These are phyloP conservation scores for Chrysoperla carnea DNA, from an alignment of 1,140 invertebrate species.

Conservation along the genomic window DNA sequence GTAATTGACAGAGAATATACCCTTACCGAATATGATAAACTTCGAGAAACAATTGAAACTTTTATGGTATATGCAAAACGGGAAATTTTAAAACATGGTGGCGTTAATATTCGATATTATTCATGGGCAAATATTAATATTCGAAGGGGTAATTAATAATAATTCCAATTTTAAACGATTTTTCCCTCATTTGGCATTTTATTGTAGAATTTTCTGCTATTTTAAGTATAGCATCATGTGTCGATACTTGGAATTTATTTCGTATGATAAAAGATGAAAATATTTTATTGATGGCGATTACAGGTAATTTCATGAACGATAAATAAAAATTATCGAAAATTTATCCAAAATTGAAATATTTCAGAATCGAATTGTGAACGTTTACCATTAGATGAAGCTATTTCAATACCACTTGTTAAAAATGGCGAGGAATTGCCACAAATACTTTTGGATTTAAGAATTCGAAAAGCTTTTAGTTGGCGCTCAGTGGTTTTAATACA, in stretches of 20 bases:
- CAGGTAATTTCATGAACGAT: constrained; percentile 21
- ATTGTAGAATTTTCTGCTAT: constrained; percentile 45
- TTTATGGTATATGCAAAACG: constrained; percentile 35
- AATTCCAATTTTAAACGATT: neutral
- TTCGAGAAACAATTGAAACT: constrained; percentile 34
- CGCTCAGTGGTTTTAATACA: constrained; percentile 47
- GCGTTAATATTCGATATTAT: constrained; percentile 40
- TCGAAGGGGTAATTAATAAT: constrained; percentile 33
- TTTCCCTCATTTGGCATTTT: constrained; percentile 1
- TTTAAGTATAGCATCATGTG: constrained; percentile 47
- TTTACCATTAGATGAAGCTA: constrained; percentile 36
- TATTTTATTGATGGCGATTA: constrained; percentile 45
- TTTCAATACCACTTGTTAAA: constrained; percentile 47
- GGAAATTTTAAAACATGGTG: constrained; percentile 38
- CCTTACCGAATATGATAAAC: constrained; percentile 31
- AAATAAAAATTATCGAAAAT: neutral
- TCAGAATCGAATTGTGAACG: constrained; percentile 50
- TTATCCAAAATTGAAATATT: constrained; percentile 8
- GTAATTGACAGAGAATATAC: constrained; percentile 40
- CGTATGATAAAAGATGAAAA: constrained; percentile 34
- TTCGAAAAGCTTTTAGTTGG: constrained; percentile 40
- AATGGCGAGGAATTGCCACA: constrained; percentile 52
- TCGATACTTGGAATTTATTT: constrained; percentile 47
- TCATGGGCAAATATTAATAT: constrained; percentile 41
- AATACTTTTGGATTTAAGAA: constrained; percentile 50